A percentile compares a stretch with the other conserved stretches of the same genome.
These are phyloP conservation scores for Saxidomus purpurata DNA, from an alignment of 1,140 invertebrate species.

Conservation along the genomic window DNA sequence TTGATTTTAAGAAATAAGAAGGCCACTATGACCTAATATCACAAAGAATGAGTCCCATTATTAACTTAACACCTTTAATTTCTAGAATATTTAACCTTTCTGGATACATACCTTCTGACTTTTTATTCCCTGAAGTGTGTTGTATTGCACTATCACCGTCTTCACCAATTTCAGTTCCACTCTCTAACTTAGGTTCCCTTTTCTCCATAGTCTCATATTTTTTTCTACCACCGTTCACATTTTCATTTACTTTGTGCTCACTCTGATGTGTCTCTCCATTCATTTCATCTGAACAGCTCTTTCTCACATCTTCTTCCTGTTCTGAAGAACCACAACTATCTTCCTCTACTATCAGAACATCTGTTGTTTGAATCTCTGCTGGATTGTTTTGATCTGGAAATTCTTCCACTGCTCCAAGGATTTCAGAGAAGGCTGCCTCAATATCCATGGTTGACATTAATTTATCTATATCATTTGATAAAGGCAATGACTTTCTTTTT, in stretches of 20 bases:
- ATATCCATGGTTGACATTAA: conserved; percentile 72
- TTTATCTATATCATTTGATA: conserved; percentile 60
- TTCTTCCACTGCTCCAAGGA: conserved; percentile 73
- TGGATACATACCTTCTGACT: conserved; percentile 32
- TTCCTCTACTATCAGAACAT: conserved; percentile 48
- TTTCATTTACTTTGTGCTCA: not conserved
- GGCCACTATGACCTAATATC: too few relatives aligned
- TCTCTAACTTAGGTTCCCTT: not conserved
- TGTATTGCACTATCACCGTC: conserved; percentile 35
- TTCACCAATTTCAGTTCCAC: not conserved
- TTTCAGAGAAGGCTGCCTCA: conserved; percentile 74
- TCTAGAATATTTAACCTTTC: too few relatives aligned
- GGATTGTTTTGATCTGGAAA: conserved; percentile 19
- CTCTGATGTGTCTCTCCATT: not conserved
- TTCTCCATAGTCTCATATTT: not conserved
- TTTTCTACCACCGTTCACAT: not conserved
- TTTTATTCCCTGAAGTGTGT: not conserved
- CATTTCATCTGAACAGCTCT: not conserved
- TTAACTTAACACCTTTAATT: too few relatives aligned
- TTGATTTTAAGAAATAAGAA: too few relatives aligned
- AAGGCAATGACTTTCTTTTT: conserved; percentile 69
- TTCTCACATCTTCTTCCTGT: conserved; percentile 35
- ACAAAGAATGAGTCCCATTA: too few relatives aligned
- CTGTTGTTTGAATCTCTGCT: conserved; percentile 25
- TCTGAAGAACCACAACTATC: conserved; percentile 31